A percentile compares a stretch with the other conserved stretches of the same genome.
Conservation (phyloP, 2,888 invertebrate genomes). For the Acleris holmiana region DNA sequence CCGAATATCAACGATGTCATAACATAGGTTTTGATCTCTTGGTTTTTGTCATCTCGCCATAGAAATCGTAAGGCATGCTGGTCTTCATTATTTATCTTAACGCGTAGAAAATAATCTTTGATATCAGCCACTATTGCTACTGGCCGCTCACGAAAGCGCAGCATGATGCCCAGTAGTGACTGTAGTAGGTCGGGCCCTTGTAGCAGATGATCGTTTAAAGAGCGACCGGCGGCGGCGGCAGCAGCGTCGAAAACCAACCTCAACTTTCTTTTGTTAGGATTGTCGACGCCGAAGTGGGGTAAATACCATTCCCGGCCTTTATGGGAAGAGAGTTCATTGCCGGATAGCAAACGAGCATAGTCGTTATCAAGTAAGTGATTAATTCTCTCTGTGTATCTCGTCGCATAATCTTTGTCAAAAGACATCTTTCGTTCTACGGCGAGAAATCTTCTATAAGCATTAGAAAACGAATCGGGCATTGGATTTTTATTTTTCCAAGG, state of each 20-base stretch:
- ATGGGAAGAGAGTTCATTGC: not conserved
- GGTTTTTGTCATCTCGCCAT: not conserved
- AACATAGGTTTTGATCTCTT: not conserved
- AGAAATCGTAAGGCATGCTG: slow-evolving; percentile 1
- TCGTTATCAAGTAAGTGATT: not conserved
- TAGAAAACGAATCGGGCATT: not conserved
- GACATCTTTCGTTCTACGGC: not conserved
- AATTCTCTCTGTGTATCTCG: not conserved
- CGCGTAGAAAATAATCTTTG: slow-evolving; percentile 4
- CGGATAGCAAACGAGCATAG: not conserved
- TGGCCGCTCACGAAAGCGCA: slow-evolving; percentile 6
- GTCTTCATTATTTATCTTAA: slow-evolving; percentile 2
- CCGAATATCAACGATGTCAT: slow-evolving; percentile 1
- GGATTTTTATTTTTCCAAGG: not conserved
- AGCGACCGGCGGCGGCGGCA: not conserved
- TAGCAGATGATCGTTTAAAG: not conserved
- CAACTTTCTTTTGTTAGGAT: not conserved
- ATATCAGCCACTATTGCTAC: not conserved
- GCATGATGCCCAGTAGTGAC: slow-evolving; percentile 7
- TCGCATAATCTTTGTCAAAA: not conserved
- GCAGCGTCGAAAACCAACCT: not conserved
- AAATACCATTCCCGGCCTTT: not conserved
- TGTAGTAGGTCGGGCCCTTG: slow-evolving; percentile 11
- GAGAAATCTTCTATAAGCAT: not conserved
- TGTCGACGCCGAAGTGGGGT: not conserved